Evolutionary conservation across 2,797 vertebrate species (phyloP).

Genomic region (Emydoidea blandingii): DNA sequence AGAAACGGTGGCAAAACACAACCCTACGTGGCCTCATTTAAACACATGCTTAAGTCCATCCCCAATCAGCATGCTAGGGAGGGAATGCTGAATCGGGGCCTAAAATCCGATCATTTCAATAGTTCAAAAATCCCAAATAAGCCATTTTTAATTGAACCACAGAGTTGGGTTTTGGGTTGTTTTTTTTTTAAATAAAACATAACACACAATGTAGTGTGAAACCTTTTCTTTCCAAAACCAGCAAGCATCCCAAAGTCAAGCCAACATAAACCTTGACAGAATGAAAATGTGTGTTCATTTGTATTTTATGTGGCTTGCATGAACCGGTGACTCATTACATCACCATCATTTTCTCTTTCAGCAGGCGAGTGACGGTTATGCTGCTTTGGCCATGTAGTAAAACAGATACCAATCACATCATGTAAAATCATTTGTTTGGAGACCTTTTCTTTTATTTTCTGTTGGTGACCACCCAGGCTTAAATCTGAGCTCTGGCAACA

Average conservation of each 20-base stretch:
- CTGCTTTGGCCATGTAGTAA: constrained; percentile 44
- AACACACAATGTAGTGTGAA: background rate
- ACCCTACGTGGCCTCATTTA: background rate
- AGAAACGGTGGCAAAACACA: background rate
- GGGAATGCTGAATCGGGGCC: background rate
- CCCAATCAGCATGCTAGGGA: background rate
- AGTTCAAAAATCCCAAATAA: background rate
- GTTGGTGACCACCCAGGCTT: constrained; percentile 85
- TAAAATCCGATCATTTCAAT: background rate
- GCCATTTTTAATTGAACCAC: background rate
- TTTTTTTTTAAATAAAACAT: background rate
- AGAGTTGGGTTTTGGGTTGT: too few relatives aligned
- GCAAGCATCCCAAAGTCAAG: background rate
- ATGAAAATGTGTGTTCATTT: constrained; percentile 58
- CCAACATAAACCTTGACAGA: background rate
- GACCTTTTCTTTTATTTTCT: constrained; percentile 44
- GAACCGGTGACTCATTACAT: constrained; percentile 64
- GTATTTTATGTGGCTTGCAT: constrained; percentile 71
- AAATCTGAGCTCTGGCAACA: constrained; percentile 63
- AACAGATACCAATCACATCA: constrained; percentile 79
- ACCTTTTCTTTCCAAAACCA: constrained; percentile 8
- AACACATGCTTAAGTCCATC: background rate
- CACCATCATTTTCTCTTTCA: constrained; percentile 77
- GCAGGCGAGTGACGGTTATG: constrained; percentile 71
- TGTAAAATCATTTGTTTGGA: constrained; percentile 83